phyloP scores from a whole-genome alignment of 64 coral and sea anemone genomes.

The Porites australiensis region DNA sequence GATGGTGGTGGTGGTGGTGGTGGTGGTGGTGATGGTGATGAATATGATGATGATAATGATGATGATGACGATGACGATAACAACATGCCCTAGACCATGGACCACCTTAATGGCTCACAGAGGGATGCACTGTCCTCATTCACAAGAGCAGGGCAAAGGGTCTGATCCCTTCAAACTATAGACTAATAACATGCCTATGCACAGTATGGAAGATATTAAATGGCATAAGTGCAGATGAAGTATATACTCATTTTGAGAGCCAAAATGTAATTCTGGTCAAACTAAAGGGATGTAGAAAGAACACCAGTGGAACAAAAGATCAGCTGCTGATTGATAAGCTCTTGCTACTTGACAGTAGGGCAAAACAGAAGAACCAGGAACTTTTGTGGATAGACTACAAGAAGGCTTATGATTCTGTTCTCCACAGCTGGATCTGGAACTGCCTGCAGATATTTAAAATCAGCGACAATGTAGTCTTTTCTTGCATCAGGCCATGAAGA shows the following conservation, averaged over 20 bases:
- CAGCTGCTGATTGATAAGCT: neutral
- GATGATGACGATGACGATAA: too few species aligned
- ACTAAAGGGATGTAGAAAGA: neutral
- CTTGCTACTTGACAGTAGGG: neutral
- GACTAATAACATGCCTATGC: neutral
- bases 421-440: neutral
- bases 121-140: too few species aligned
- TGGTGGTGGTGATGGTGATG: too few species aligned
- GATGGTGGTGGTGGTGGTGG: too few species aligned
- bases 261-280: neutral
- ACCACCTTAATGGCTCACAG: too few species aligned
- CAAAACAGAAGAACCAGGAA: neutral
- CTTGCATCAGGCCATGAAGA: neutral
- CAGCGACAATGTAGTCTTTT: neutral
- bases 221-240: neutral
- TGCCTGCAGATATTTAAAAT: neutral
- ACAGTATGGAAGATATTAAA: neutral
- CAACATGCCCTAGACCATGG: too few species aligned
- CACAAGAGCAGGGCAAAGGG: neutral
- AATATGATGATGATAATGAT: too few species aligned
- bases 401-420: neutral
- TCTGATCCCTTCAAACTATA: neutral
- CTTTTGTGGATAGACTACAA: neutral
- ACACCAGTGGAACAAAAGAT: conserved; percentile 7
- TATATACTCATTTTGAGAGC: neutral